Evolutionary conservation across 2,888 invertebrate species (phyloP).

Genomic region (Ganaspis brasiliensis): DNA sequence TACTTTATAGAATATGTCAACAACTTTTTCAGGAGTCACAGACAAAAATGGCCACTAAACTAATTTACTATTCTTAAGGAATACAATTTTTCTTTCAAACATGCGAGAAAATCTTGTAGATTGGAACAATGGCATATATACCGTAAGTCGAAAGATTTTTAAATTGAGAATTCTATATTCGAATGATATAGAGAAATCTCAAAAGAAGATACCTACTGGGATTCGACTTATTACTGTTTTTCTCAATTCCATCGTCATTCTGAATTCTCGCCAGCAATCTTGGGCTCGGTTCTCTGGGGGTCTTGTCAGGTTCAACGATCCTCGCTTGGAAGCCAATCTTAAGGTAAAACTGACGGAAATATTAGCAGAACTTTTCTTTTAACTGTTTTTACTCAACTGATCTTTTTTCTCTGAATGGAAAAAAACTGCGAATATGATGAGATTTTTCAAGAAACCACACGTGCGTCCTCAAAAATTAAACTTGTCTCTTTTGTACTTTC

Average conservation of each 20-base stretch:
- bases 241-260: slow-evolving; percentile 22
- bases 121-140: too few species aligned
- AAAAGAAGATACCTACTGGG: slow-evolving; percentile 24
- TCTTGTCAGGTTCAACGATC: background rate
- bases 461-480: slow-evolving; percentile 4
- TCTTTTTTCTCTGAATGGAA: too few species aligned
- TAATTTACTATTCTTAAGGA: too few species aligned
- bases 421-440: background rate
- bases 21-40: background rate
- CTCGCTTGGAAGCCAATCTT: too few species aligned
- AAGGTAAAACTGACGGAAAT: background rate
- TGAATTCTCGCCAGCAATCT: slow-evolving; percentile 36
- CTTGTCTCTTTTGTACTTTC: background rate
- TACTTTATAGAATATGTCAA: slow-evolving; percentile 1
- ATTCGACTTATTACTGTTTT: slow-evolving; percentile 30
- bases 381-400: too few species aligned
- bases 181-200: slow-evolving; percentile 17
- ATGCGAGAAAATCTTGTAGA: too few species aligned
- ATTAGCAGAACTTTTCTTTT: too few species aligned
- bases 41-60: too few species aligned
- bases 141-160: background rate
- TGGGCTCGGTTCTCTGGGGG: slow-evolving; percentile 21
- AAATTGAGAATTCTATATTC: slow-evolving; percentile 26
- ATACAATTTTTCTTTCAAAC: too few species aligned
- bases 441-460: background rate